These are phyloP conservation scores for Synanthedon myopaeformis DNA, from an alignment of 2,888 invertebrate species.

Conservation along the genomic window DNA sequence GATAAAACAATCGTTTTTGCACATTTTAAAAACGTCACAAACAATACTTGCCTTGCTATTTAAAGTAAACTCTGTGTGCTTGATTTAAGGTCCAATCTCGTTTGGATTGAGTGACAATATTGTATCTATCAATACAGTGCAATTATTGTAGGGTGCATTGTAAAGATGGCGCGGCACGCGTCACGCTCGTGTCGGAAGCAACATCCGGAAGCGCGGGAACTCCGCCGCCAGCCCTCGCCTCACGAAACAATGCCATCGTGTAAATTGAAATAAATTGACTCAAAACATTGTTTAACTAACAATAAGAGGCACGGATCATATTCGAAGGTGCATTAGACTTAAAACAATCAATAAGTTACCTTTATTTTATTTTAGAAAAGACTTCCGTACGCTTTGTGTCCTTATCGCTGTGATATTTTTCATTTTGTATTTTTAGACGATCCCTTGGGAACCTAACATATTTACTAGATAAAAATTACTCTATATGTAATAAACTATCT, in stretches of 20 bases:
- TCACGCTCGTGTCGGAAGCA: slow-evolving; percentile 57
- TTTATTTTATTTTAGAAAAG: too few species aligned
- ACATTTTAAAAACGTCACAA: neutral
- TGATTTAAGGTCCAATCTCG: slow-evolving; percentile 12
- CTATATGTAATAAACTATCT: too few species aligned
- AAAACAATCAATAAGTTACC: slow-evolving; percentile 3
- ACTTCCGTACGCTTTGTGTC: too few species aligned
- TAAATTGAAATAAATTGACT: slow-evolving; percentile 70
- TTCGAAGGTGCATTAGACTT: slow-evolving; percentile 15
- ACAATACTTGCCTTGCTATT: neutral
- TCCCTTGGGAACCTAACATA: too few species aligned
- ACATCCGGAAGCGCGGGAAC: slow-evolving; percentile 52
- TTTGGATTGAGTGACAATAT: slow-evolving; percentile 13
- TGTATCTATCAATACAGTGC: slow-evolving; percentile 36
- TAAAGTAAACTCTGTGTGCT: slow-evolving; percentile 8
- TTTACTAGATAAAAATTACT: too few species aligned
- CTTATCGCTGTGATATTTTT: too few species aligned
- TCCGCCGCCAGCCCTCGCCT: slow-evolving; percentile 49
- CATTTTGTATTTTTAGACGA: too few species aligned
- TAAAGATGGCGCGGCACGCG: slow-evolving; percentile 65
- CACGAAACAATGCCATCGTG: slow-evolving; percentile 51
- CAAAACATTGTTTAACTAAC: slow-evolving; percentile 42
- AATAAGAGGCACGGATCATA: slow-evolving; percentile 35
- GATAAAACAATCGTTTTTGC: slow-evolving; percentile 49
- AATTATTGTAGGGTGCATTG: slow-evolving; percentile 54